phyloP scores from a whole-genome alignment of 1,140 invertebrate species.

The Panagrolaimus sp. region DNA sequence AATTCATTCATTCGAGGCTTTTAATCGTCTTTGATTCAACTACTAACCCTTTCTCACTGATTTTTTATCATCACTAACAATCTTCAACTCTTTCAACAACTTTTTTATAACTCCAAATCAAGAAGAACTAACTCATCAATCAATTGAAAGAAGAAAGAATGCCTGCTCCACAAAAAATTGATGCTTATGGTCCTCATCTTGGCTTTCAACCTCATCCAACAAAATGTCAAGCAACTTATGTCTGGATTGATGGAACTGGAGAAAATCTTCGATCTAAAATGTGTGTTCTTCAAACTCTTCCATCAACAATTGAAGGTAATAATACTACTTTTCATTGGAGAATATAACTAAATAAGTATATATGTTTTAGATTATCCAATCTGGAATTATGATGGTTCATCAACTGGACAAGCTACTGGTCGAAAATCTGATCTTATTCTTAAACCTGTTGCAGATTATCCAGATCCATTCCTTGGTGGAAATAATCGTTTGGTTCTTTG shows the following conservation, averaged over 20 bases:
- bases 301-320: conserved; percentile 16
- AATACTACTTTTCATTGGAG: too few relatives aligned
- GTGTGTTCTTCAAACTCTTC: conserved; percentile 31
- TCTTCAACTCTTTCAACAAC: too few relatives aligned
- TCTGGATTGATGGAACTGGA: conserved; percentile 51
- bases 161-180: too few relatives aligned
- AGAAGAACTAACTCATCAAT: too few relatives aligned
- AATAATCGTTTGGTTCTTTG: conserved; percentile 86
- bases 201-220: conserved; percentile 42
- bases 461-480: conserved; percentile 81
- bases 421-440: conserved; percentile 79
- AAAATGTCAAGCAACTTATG: conserved; percentile 50
- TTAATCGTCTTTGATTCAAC: too few relatives aligned
- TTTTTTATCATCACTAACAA: too few relatives aligned
- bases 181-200: conserved; percentile 12
- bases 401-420: conserved; percentile 64
- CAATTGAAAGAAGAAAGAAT: too few relatives aligned
- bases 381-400: conserved; percentile 93
- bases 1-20: too few relatives aligned
- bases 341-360: too few relatives aligned
- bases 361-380: conserved; percentile 71
- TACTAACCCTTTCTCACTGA: too few relatives aligned
- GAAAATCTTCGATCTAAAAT: conserved; percentile 45
- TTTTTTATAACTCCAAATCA: too few relatives aligned
- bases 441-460: conserved; percentile 79